Evolutionary conservation across 1,140 invertebrate species (phyloP).

Genomic region (Aplysia californica): DNA sequence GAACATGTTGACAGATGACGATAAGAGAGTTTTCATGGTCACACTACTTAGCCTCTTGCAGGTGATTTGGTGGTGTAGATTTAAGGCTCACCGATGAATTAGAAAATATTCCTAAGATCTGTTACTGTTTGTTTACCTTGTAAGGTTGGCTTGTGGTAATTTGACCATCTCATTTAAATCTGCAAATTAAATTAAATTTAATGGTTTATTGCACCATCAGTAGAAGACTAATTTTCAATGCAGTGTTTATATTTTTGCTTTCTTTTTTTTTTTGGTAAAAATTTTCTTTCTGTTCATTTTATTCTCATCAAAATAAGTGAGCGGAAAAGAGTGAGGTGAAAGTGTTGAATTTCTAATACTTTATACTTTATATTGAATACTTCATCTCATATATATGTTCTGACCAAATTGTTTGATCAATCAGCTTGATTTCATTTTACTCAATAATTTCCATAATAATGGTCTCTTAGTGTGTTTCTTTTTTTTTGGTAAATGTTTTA

Average conservation of each 20-base stretch:
- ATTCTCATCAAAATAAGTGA: too few relatives aligned
- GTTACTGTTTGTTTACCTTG: not conserved
- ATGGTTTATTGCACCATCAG: not conserved
- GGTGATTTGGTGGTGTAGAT: conserved; percentile 33
- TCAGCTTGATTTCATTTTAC: too few relatives aligned
- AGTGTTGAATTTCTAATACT: too few relatives aligned
- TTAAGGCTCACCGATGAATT: not conserved
- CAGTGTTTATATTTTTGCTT: not conserved
- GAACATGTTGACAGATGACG: conserved; percentile 41
- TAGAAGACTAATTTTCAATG: not conserved
- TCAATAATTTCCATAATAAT: too few relatives aligned
- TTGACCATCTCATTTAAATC: not conserved
- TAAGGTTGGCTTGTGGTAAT: not conserved
- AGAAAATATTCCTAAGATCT: not conserved
- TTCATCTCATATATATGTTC: too few relatives aligned
- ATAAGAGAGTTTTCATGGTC: conserved; percentile 59
- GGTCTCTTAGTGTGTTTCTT: too few relatives aligned
- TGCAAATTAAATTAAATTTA: not conserved
- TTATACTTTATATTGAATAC: too few relatives aligned
- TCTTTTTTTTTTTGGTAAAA: conserved; percentile 1
- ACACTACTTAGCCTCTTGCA: conserved; percentile 59
- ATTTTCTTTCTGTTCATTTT: too few relatives aligned
- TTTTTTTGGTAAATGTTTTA: too few relatives aligned
- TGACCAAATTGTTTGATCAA: too few relatives aligned
- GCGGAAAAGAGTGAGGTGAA: too few relatives aligned